phyloP scores from a whole-genome alignment of 2,113 vertebrate genomes.

The Agelaius phoeniceus region DNA sequence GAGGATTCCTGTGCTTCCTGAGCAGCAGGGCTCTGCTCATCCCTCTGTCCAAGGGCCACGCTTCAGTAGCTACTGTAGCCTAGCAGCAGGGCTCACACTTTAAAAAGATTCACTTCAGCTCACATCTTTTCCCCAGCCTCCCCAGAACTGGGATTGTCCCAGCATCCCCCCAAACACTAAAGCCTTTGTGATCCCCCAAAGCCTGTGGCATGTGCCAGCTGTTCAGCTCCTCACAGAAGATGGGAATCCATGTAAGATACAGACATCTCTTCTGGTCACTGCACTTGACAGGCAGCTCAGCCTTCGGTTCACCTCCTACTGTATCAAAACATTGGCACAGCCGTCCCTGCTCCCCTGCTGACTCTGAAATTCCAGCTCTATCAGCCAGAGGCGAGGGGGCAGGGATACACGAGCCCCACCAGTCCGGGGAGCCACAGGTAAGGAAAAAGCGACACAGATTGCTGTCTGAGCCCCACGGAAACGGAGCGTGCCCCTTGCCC shows the following conservation, averaged over 20 bases:
- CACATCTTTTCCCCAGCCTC: not conserved
- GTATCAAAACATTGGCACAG: not conserved
- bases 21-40: not conserved
- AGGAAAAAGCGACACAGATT: rapidly evolving
- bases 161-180: not conserved
- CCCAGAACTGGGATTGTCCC: not conserved
- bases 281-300: not conserved
- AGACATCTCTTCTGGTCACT: not conserved
- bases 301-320: not conserved
- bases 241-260: rapidly evolving
- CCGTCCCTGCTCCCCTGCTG: not conserved
- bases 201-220: not conserved
- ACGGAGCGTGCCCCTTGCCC: not conserved
- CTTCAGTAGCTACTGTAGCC: not conserved
- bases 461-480: not conserved
- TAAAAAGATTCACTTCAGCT: not conserved
- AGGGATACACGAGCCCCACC: not conserved
- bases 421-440: not conserved
- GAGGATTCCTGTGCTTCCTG: rapidly evolving
- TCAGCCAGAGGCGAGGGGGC: not conserved
- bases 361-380: not conserved
- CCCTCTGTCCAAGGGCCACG: not conserved
- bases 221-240: not conserved
- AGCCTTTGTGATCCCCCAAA: not conserved
- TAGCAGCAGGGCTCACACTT: not conserved